A percentile compares a stretch with the other conserved stretches of the same genome.
Conservation (phyloP, 2,888 invertebrate genomes). For the Crioceris asparagi region DNA sequence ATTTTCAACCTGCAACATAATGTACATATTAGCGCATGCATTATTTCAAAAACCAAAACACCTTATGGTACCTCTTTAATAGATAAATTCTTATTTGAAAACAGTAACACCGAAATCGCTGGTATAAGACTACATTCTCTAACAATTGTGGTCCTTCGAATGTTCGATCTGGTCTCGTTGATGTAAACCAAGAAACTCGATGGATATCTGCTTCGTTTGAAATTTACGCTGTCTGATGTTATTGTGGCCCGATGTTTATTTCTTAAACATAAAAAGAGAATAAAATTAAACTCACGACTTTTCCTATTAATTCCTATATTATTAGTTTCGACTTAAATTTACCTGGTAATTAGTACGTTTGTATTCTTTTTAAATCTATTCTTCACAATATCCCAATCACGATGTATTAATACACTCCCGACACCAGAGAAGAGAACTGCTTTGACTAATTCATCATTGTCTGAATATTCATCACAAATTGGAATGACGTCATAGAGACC, state of each 20-base stretch:
- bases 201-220: slow-evolving; percentile 37
- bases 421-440: slow-evolving; percentile 49
- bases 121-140: slow-evolving; percentile 49
- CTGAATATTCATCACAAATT: slow-evolving; percentile 38
- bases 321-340: too few relatives aligned
- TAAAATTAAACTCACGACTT: slow-evolving; percentile 5
- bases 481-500: slow-evolving; percentile 34
- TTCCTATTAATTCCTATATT: too few relatives aligned
- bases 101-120: slow-evolving; percentile 48
- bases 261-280: slow-evolving; percentile 35
- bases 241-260: slow-evolving; percentile 47
- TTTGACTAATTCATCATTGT: slow-evolving; percentile 46
- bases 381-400: slow-evolving; percentile 42
- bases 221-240: slow-evolving; percentile 54
- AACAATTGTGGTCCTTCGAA: slow-evolving; percentile 45
- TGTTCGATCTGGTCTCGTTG: slow-evolving; percentile 45
- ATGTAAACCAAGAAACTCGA: slow-evolving; percentile 45
- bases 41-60: not conserved
- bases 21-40: not conserved
- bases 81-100: slow-evolving; percentile 33
- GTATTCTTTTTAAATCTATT: slow-evolving; percentile 33
- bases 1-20: slow-evolving; percentile 19
- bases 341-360: slow-evolving; percentile 45
- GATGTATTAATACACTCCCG: slow-evolving; percentile 43
- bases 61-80: slow-evolving; percentile 25